Evolutionary conservation across 2,113 vertebrate species (phyloP).

Genomic region (Pteruthius melanotis): DNA sequence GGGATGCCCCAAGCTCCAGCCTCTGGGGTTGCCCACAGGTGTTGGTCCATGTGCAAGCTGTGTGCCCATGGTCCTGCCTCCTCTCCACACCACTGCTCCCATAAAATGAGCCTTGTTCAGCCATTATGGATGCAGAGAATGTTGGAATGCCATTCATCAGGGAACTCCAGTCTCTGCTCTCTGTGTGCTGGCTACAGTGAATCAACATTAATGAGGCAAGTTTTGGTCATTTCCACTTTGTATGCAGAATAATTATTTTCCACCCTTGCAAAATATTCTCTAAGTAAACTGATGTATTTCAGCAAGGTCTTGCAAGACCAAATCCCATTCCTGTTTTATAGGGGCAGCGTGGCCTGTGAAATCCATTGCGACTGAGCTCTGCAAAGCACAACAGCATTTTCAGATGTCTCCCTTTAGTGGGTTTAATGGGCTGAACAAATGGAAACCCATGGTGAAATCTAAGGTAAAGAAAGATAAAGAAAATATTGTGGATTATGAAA

Average conservation of each 20-base stretch:
- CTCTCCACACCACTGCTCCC: neutral
- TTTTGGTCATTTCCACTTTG: slow-evolving; percentile 35
- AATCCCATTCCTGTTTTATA: neutral
- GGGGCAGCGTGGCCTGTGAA: neutral
- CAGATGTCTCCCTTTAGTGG: neutral
- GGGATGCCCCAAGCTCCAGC: neutral
- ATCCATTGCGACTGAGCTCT: neutral
- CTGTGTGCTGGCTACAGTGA: neutral
- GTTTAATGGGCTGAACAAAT: slow-evolving; percentile 25
- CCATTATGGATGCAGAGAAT: neutral
- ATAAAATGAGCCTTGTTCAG: neutral
- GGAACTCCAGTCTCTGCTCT: neutral
- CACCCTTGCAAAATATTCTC: neutral
- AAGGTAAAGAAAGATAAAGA: neutral
- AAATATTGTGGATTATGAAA: neutral
- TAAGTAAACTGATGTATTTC: slow-evolving; percentile 54
- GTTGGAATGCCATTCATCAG: neutral
- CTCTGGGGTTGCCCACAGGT: neutral
- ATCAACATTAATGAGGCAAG: slow-evolving; percentile 42
- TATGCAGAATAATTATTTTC: slow-evolving; percentile 13
- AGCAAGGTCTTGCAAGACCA: neutral
- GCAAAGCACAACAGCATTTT: neutral
- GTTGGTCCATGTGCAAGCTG: neutral
- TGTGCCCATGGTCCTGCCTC: neutral
- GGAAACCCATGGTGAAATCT: neutral